Base-by-base conservation (phyloP, 2,888 invertebrate species). In the Agonopterix heracliana region DNA sequence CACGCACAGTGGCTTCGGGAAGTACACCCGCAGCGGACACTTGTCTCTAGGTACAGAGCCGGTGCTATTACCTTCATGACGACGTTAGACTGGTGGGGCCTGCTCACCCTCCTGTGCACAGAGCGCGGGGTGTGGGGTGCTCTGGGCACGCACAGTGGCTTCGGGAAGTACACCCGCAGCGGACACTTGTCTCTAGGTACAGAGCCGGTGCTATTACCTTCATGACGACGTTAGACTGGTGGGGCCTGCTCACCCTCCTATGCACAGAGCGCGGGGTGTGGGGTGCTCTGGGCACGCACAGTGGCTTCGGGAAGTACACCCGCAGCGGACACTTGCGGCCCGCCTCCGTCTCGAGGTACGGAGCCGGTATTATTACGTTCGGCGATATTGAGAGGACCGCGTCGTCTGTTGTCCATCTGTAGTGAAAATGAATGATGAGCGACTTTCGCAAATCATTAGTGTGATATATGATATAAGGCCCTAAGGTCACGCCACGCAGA, bases 331-430 rank as follows among this genome's bases (percentile, higher is more conserved):
- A 96, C 59, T 92, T 92, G 42, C 93, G 90, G 0, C 97, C 97
- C 9, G 88, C 89, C 69, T 96, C 96, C 0, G 96, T 95, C 81
- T 97, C 97, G 55, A 98, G 79, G 81, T 94, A 97, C 0, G 99
- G 98, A 49, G 96, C 90, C 0, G 94, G 92, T 65, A 95, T 95
- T 50, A 93, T 92, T 9, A 98, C 89, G 73, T 94, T 95, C 0
- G 98, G 98, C 0, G 98, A 98, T 54, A 95, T 92, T 0, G 96
- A 96, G 1, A 89, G 66, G n/a, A 85, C 80, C 35, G 76, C 77
- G 65, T 89, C 89, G 56, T 87, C 89, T 0, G 81, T 77, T 0
- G 76, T 84, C 93, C 81, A 95, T 92, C 68, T 95, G 89, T n/a
- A 9, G 8, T n/a, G 17, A 17, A 3, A 3, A 3, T 1, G 2